phyloP scores from a whole-genome alignment of 53 echinoderm and acorn worm genomes.

The Stichopus horrens region DNA sequence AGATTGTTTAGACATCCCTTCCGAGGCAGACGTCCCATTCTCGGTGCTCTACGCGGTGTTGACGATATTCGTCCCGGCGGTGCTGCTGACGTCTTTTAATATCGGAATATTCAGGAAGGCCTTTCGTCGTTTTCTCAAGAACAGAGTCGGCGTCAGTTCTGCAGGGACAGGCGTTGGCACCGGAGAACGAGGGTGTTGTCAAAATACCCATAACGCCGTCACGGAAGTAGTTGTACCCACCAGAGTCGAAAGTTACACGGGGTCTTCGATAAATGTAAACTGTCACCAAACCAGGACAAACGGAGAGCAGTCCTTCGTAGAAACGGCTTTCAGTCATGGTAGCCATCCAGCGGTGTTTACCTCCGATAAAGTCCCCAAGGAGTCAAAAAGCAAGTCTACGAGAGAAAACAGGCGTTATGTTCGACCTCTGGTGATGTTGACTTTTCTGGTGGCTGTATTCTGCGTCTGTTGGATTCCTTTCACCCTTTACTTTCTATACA shows the following conservation, averaged over 20 bases:
- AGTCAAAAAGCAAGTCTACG: neutral
- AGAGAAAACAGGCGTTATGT: constrained; percentile 54
- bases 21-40: constrained; percentile 62
- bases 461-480: constrained; percentile 69
- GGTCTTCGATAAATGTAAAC: too few species aligned
- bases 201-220: too few species aligned
- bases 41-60: constrained; percentile 53
- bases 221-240: too few species aligned
- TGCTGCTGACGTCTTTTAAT: constrained; percentile 47
- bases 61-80: constrained; percentile 59
- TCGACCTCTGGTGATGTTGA: constrained; percentile 61
- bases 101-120: constrained; percentile 45
- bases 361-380: too few species aligned
- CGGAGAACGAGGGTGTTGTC: too few species aligned
- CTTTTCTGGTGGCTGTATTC: constrained; percentile 60
- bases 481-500: constrained; percentile 59
- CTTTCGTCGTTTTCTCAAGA: constrained; percentile 32
- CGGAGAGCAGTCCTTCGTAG: neutral
- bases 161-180: too few species aligned
- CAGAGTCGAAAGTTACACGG: too few species aligned
- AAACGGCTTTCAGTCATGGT: too few species aligned
- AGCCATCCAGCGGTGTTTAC: too few species aligned
- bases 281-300: too few species aligned
- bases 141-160: neutral
- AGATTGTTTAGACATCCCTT: constrained; percentile 63